These are phyloP conservation scores for Pantherophis guttatus DNA, from an alignment of 2,113 vertebrate species.

Conservation along the genomic window DNA sequence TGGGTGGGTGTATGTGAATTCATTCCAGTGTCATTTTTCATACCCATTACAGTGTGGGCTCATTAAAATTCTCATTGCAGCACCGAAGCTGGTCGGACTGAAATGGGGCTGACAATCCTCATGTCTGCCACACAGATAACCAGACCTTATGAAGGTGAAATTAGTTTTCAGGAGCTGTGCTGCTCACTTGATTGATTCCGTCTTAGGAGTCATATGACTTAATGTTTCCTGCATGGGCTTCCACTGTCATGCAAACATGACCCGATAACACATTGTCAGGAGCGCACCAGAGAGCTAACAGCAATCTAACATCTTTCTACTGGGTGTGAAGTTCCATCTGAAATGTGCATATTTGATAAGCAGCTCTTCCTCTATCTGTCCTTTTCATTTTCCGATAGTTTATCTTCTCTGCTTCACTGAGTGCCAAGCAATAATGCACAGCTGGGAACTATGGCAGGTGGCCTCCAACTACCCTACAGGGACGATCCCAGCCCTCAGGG, in stretches of 20 bases:
- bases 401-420: slow-evolving; percentile 70
- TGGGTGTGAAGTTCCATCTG: slow-evolving; percentile 76
- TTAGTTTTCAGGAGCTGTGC: slow-evolving; percentile 76
- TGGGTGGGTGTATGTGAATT: slow-evolving; percentile 49
- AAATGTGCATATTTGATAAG: slow-evolving; percentile 83
- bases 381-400: slow-evolving; percentile 75
- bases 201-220: slow-evolving; percentile 76
- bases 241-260: slow-evolving; percentile 80
- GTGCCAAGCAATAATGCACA: slow-evolving; percentile 34
- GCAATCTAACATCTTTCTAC: slow-evolving; percentile 82
- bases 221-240: slow-evolving; percentile 79
- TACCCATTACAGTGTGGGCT: slow-evolving; percentile 66
- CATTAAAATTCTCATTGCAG: slow-evolving; percentile 75
- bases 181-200: slow-evolving; percentile 78
- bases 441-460: slow-evolving; percentile 50
- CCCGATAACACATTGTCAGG: slow-evolving; percentile 80
- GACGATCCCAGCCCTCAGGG: not conserved
- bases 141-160: slow-evolving; percentile 79
- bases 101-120: slow-evolving; percentile 72
- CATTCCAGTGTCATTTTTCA: slow-evolving; percentile 72
- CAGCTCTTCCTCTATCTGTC: slow-evolving; percentile 65
- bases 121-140: slow-evolving; percentile 73
- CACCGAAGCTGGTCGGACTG: slow-evolving; percentile 67
- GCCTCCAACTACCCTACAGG: slow-evolving; percentile 7
- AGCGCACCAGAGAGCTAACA: slow-evolving; percentile 74